Base-by-base conservation (phyloP, 2,797 vertebrate genomes). In the Gorsachius magnificus region DNA sequence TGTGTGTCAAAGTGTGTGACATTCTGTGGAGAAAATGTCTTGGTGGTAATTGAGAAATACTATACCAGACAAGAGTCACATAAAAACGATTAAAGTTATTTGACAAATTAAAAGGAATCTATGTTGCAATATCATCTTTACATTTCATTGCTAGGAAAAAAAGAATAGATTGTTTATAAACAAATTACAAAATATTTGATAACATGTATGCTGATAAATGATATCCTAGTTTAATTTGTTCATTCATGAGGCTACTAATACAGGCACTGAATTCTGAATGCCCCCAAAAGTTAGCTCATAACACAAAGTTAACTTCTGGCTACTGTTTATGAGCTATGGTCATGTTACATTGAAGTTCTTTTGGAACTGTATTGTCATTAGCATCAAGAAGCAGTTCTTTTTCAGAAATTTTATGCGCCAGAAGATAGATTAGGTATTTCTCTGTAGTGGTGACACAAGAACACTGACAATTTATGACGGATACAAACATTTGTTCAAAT, bases 1-100 rank as follows among this genome's bases (percentile, higher is more conserved):
- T 87, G 75, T 94, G 66, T 90, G 90, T 96, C 91, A 96, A 96
- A 95, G 86, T 94, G 75, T 75, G 76, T 95, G 94, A 97, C 86
- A 96, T 95, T 97, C 86, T 86, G 68, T 83, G 66, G 63, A 79
- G 63, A 96, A 97, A 96, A 96, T 94, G 20, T 95, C 61, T 79
- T 85, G 45, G 36, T 87, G 16, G 71, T 94, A 97, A 93, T 56
- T 96, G 78, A 95, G 58, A 97, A 96, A 97, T 95, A 93, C 92
- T 94, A 63, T 43, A 85, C 26, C 25, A 87, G 68, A 43, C 24
- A 51, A 91, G 80, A 95, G 85, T 86, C 86, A 88, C 19, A 69
- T 60, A 89, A 93, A 38, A 97, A 89, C 87, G 85, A 18, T 72
- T 87, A 45, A 92, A 87, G 38, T 87, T 89, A 87, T 43, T 26